Evolutionary conservation across 1,140 invertebrate genomes (phyloP), one percentile per base, ranked within the genome.

Genomic region (Pseudomyrmex flavicornis): DNA sequence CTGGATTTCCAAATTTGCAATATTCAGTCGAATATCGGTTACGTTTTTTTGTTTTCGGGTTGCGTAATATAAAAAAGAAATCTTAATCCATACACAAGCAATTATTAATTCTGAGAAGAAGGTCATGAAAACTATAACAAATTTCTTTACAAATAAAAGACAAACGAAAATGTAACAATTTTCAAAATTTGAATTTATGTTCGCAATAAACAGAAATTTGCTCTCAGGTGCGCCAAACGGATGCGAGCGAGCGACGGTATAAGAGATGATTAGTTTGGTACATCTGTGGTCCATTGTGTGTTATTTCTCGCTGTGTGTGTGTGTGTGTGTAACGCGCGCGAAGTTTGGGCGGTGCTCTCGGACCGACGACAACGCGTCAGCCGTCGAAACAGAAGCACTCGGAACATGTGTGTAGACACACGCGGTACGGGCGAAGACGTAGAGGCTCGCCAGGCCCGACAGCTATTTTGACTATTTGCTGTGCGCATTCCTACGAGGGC

Each of bases 391-490:
- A 22, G 54, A 69, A 80, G 66, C 76, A 59, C 76, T 80, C 50
- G 69, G 54, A 68, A 59, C 76, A 59, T 70, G 20, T 61, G 76
- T 59, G 66, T 54, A 54, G 56, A 72, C 66, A 70, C 76, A 72
- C 66, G 76, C 35, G 62, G 35, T 7, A 3, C 59, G 68, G 35
- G 48, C 35, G 77, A 80, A 72, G 70, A 59, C 65, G 82, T n/a
- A 15, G 58, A 54, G 48, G 52, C 70, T 75, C 70, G 74, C 26
- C 73, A 79, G 56, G 70, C 82, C 79, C 86, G 85, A 84, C 61
- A 84, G 85, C 72, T 87, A 87, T 84, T 82, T 80, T 80, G 82
- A 77, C 74, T 87, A 87, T 87, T 87, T 68, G 79, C 52, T 74
- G 22, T 20, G 52, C 20, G 52, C 69, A 85, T 85, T 83, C 73